Evolutionary conservation across 1,140 invertebrate species (phyloP), one percentile per base, ranked within the genome.

Genomic region (Penaeus chinensis): DNA sequence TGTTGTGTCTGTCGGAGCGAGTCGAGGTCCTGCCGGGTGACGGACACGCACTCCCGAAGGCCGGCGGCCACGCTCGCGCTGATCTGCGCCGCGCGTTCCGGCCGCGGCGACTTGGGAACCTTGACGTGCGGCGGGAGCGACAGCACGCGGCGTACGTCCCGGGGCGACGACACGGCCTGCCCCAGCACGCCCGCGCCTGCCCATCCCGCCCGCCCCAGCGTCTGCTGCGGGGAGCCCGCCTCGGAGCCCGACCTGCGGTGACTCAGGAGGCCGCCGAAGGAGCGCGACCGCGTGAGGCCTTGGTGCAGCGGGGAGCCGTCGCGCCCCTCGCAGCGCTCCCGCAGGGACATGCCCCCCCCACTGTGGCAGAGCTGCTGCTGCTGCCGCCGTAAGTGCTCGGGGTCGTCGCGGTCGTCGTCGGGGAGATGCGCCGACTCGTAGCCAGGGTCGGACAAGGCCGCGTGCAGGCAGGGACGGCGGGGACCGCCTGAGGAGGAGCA

Each of bases 41-140:
- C 91, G 20, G 71, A 65, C 7, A 91, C 86, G 71, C 90, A 91
- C 47, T 91, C 91, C 92, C 91, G 90, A 27, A 93, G 90, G 62
- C 93, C 93, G 69, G 90, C 91, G 87, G 91, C 91, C 42, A 93
- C 91, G 82, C 91, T 91, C 42, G 92, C 91, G 89, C 92, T 92
- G 91, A 93, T 92, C 74, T 92, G 89, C 11, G 91, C 78, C 7
- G 92, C 91, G 65, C 93, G 90, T 81, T 91, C 91, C 0, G 92
- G 92, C 84, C 92, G 90, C 4, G 92, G 92, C 65, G 92, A 90
- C 89, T 92, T 93, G 71, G 92, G 92, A 19, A 92, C 90, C 90
- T 92, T 93, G 37, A 91, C 90, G 54, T 91, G 90, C 11, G 85
- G 85, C 42, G 86, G 84, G 32, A 90, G 83, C 37, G 89, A 87